Evolutionary conservation across 1,140 invertebrate species (phyloP).

Genomic region (Aricia agestis): DNA sequence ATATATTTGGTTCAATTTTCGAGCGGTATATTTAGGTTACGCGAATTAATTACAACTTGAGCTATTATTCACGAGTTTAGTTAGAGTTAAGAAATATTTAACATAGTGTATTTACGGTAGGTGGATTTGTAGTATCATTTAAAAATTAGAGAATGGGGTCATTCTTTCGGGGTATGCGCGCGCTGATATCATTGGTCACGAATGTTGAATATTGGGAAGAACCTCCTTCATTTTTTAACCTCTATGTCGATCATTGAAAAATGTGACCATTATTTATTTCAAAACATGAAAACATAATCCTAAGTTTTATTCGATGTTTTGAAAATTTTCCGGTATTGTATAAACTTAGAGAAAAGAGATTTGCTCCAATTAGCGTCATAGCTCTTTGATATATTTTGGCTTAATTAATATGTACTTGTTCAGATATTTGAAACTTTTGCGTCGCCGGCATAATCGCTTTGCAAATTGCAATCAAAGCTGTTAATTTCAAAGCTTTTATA

Average conservation of each 20-base stretch:
- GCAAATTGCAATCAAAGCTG: conserved; percentile 5
- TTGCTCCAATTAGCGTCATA: neutral
- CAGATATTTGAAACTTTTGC: neutral
- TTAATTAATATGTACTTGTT: conserved; percentile 10
- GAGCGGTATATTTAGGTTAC: neutral
- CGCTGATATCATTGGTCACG: no score
- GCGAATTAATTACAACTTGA: neutral
- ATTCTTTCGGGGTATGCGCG: no score
- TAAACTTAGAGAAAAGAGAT: neutral
- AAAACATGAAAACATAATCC: no score
- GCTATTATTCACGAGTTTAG: neutral
- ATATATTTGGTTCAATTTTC: neutral
- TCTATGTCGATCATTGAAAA: no score
- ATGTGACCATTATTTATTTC: no score
- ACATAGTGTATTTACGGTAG: neutral
- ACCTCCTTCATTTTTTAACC: no score
- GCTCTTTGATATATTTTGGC: conserved; percentile 2
- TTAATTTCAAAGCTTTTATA: neutral
- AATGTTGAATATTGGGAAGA: no score
- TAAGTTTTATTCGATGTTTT: neutral
- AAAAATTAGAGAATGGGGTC: no score
- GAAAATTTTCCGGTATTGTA: neutral
- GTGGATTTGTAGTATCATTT: no score
- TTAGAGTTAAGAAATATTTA: neutral
- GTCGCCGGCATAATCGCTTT: neutral